Base-by-base conservation (phyloP, 35 echinoderm and acorn worm genomes). In the Diadema setosum region DNA sequence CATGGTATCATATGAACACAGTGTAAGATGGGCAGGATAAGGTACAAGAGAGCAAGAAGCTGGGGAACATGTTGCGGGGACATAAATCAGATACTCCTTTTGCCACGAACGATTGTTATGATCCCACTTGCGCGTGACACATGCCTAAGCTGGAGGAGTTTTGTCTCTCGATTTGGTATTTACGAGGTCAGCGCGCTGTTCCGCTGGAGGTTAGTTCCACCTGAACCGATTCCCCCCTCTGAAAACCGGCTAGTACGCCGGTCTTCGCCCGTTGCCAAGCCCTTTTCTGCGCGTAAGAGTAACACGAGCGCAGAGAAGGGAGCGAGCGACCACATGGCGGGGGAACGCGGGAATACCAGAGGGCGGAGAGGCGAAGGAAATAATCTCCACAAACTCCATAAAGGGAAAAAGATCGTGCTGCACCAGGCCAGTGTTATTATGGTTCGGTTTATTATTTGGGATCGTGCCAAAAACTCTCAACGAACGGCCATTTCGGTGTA, bases 381-480 rank as follows among this genome's bases (percentile, higher is more conserved):
- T 78, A 78, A 78, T n/a, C 40, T 25, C 73, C 12, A 17, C 73
- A 78, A 78, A 78, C 73, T 41, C 6, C 24, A 41, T 24, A 34
- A 67, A 32, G 57, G 30, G 30, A 2, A 55, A 34, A 33, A 67
- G 36, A 67, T 9, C 34, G 14, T 52, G 48, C 73, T 21, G 11
- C 39, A 41, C 27, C 24, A 39, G 33, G 24, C 21, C 25, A 21
- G 73, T 78, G 24, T 67, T 21, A 41, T 78, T 78, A 78, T 78
- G 73, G 48, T 52, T 52, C 9, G 9, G n/a, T 52, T 78, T 36
- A 1, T 41, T 41, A 44, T 36, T 78, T 78, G 73, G 73, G 73
- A 36, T 78, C 73, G 73, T 43, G 73, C 73, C 73, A 78, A 78
- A 67, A 67, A 67, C n/a, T n/a, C n/a, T n/a, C n/a, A n/a, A n/a